Conservation (phyloP, 2,113 vertebrate genomes). For the Paramormyrops kingsleyae region DNA sequence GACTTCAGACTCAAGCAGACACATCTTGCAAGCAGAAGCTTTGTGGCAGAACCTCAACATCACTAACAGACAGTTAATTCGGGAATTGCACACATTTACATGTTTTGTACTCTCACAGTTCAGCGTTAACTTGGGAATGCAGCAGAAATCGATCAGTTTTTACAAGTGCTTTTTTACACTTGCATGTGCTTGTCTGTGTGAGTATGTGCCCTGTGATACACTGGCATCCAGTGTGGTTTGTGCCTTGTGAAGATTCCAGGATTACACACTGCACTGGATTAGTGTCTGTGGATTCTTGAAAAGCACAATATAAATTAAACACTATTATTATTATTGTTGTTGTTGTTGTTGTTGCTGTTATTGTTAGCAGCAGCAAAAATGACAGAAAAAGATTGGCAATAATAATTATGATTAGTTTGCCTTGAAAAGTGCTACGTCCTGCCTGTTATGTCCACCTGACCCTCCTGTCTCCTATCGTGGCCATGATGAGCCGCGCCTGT, state of each 20-base stretch:
- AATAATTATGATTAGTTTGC: not conserved
- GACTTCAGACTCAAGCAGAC: slow-evolving; percentile 11
- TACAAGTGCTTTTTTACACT: not conserved
- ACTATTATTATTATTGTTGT: not conserved
- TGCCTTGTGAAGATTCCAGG: not conserved
- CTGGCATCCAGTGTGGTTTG: not conserved
- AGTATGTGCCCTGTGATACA: not conserved
- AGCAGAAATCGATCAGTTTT: not conserved
- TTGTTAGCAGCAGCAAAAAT: not conserved
- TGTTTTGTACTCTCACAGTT: not conserved
- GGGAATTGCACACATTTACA: not conserved
- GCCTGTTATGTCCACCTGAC: not conserved
- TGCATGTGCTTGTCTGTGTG: not conserved
- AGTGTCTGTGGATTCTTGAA: not conserved
- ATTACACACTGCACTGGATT: not conserved
- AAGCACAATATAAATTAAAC: not conserved
- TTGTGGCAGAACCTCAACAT: not conserved
- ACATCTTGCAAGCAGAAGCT: not conserved
- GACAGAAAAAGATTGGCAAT: not conserved
- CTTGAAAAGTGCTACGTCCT: not conserved
- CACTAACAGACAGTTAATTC: not conserved
- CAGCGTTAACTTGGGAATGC: not conserved
- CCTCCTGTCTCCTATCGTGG: not conserved
- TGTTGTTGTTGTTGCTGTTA: not conserved
- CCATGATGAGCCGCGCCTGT: not conserved